Conservation (phyloP, 1,140 invertebrate species). For the Pseudachorutes palmiensis region DNA sequence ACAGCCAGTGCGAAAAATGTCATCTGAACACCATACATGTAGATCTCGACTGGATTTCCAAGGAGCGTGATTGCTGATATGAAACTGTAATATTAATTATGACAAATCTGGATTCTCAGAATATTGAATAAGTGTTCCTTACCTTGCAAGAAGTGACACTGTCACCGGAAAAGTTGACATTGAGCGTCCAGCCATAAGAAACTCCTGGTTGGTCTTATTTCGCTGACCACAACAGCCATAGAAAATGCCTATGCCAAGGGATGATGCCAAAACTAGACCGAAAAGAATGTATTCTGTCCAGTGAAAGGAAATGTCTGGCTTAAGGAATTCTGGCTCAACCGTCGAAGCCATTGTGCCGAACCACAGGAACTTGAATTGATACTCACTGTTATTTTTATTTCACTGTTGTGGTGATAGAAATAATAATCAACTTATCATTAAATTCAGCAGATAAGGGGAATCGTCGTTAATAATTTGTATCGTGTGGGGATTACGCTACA, state of each 20-base stretch:
- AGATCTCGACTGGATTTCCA: constrained; percentile 47
- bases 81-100: constrained; percentile 42
- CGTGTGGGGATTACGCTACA: too few relatives aligned
- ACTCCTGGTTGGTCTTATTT: constrained; percentile 41
- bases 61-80: constrained; percentile 50
- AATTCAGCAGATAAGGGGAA: too few relatives aligned
- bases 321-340: too few relatives aligned
- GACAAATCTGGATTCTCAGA: too few relatives aligned
- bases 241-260: not conserved
- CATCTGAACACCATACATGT: constrained; percentile 44
- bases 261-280: not conserved
- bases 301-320: too few relatives aligned
- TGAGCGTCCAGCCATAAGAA: constrained; percentile 41
- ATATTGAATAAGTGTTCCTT: not conserved
- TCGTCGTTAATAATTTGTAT: too few relatives aligned
- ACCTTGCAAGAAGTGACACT: constrained; percentile 10
- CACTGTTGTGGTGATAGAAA: too few relatives aligned
- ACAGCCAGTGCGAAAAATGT: constrained; percentile 41
- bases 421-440: too few relatives aligned
- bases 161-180: constrained; percentile 1
- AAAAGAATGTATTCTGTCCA: not conserved
- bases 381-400: too few relatives aligned
- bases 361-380: too few relatives aligned
- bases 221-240: not conserved
- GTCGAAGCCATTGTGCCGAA: too few relatives aligned